phyloP scores from a whole-genome alignment of 2,888 invertebrate genomes.

The Cheilosia scutellata region DNA sequence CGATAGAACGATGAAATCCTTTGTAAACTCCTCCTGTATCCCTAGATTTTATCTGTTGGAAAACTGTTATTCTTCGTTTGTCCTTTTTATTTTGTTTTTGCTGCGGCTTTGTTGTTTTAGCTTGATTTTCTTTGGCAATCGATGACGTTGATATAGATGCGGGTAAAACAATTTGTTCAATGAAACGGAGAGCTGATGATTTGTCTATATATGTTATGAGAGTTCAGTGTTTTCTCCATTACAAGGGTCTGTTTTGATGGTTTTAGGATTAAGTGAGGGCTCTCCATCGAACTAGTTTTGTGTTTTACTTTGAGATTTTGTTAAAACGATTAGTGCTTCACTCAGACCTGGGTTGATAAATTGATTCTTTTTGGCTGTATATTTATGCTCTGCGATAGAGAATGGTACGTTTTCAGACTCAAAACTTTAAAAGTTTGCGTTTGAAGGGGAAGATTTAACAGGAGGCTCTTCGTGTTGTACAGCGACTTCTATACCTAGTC shows the following conservation, averaged over 20 bases:
- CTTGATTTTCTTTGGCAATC: slow-evolving; percentile 20
- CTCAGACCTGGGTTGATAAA: slow-evolving; percentile 8
- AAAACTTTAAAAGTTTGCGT: no score
- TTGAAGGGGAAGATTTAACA: no score
- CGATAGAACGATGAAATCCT: slow-evolving; percentile 66
- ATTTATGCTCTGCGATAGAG: no score
- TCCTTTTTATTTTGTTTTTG: slow-evolving; percentile 8
- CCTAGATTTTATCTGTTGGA: slow-evolving; percentile 64
- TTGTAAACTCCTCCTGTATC: slow-evolving; percentile 63
- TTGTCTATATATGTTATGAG: slow-evolving; percentile 53
- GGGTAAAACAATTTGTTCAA: slow-evolving; percentile 57
- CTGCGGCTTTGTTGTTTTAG: slow-evolving; percentile 1
- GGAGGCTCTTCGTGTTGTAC: no score
- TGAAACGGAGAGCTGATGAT: slow-evolving; percentile 58
- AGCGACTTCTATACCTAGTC: no score
- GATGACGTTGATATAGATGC: slow-evolving; percentile 10
- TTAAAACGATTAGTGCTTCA: neutral
- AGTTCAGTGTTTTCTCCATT: slow-evolving; percentile 19
- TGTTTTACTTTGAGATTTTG: neutral
- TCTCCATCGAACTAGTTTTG: slow-evolving; percentile 29
- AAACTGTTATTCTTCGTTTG: slow-evolving; percentile 49
- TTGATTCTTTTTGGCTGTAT: neutral
- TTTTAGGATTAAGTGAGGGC: slow-evolving; percentile 39
- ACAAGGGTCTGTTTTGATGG: neutral
- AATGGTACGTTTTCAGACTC: no score